These are phyloP conservation scores for Lophura nycthemera DNA, from an alignment of 2,113 vertebrate genomes.

Conservation along the genomic window DNA sequence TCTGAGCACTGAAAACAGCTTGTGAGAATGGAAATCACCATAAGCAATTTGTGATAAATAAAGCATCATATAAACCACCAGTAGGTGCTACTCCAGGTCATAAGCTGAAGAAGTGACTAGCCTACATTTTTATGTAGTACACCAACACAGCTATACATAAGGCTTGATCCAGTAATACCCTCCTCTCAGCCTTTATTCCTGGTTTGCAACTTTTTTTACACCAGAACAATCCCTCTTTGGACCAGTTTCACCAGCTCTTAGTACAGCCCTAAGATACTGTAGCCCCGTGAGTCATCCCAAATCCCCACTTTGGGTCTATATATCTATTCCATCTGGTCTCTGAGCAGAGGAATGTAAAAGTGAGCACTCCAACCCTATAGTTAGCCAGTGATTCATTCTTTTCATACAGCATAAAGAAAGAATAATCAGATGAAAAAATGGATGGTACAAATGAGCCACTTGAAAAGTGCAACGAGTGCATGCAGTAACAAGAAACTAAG, in stretches of 20 bases:
- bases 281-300: background rate
- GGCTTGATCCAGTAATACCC: background rate
- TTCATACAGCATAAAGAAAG: background rate
- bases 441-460: background rate
- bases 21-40: background rate
- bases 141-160: background rate
- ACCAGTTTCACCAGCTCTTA: background rate
- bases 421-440: background rate
- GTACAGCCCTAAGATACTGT: background rate
- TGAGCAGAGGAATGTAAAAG: background rate
- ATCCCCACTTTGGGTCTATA: background rate
- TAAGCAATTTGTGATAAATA: background rate
- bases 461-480: background rate
- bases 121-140: background rate
- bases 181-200: background rate
- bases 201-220: background rate
- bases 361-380: background rate
- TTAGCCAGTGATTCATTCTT: background rate
- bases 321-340: background rate
- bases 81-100: background rate
- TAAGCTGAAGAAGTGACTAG: background rate
- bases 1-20: background rate
- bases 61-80: background rate
- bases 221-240: background rate
- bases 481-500: background rate